phyloP scores from a whole-genome alignment of 2,113 vertebrate genomes.

The Lathamus discolor region DNA sequence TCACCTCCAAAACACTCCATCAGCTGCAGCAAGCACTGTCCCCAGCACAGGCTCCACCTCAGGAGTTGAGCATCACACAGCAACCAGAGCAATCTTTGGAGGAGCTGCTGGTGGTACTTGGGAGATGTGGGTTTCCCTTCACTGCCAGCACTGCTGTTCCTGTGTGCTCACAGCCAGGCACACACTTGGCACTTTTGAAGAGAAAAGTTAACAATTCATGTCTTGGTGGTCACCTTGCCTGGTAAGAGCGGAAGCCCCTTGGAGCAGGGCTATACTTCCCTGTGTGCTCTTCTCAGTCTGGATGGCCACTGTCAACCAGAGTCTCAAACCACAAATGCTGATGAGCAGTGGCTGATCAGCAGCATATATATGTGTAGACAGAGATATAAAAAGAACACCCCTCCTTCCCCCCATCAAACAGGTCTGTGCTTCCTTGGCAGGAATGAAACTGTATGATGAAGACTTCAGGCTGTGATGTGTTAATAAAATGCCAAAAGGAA shows the following conservation, averaged over 20 bases:
- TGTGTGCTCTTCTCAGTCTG: neutral
- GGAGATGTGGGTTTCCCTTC: neutral
- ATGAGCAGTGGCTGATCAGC: neutral
- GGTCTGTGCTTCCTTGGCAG: neutral
- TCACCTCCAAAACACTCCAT: neutral
- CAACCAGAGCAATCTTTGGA: neutral
- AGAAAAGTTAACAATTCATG: neutral
- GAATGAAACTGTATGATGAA: neutral
- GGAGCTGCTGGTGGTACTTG: neutral
- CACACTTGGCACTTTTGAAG: neutral
- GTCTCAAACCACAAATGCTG: neutral
- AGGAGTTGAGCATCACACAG: neutral
- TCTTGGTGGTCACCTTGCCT: neutral
- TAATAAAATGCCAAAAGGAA: neutral
- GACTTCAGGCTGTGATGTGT: neutral
- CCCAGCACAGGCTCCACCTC: neutral
- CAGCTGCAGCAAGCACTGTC: neutral
- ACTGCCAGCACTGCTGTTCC: accelerated
- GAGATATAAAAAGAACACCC: neutral
- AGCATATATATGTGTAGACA: accelerated
- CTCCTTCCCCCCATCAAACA: neutral
- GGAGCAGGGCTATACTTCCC: neutral
- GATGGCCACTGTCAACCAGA: neutral
- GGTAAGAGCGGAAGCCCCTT: neutral
- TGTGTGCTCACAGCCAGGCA: neutral